These are phyloP conservation scores for Trachelus troglodyta DNA, from an alignment of 2,888 invertebrate genomes.

Conservation along the genomic window DNA sequence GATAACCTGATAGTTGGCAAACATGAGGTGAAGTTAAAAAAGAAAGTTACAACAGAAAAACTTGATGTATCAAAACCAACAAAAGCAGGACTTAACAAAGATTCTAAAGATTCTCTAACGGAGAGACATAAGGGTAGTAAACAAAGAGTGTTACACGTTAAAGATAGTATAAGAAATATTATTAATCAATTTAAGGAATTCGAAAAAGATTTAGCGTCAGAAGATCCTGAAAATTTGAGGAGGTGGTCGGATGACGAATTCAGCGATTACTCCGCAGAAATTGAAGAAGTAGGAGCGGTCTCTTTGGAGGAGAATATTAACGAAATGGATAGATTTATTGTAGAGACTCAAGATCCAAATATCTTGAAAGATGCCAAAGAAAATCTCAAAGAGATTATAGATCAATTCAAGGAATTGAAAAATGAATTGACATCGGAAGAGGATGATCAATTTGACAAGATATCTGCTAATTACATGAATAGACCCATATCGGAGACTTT, in stretches of 20 bases:
- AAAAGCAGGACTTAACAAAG: constrained; percentile 59
- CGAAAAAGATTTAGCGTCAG: constrained; percentile 53
- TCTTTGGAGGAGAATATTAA: constrained; percentile 28
- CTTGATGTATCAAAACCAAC: constrained; percentile 42
- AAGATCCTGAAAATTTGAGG: constrained; percentile 37
- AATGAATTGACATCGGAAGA: constrained; percentile 55
- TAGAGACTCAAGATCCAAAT: constrained; percentile 28
- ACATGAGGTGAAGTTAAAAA: constrained; percentile 17
- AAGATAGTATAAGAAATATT: constrained; percentile 59
- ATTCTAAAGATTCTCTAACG: constrained; percentile 56
- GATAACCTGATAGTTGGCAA: constrained; percentile 26
- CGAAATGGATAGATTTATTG: constrained; percentile 32
- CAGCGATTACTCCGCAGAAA: constrained; percentile 17
- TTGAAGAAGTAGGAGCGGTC: constrained; percentile 26
- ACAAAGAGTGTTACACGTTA: constrained; percentile 40
- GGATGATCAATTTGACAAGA: constrained; percentile 51
- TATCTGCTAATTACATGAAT: constrained; percentile 52
- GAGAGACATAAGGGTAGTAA: constrained; percentile 43
- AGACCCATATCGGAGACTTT: constrained; percentile 58
- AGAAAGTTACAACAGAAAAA: constrained; percentile 16
- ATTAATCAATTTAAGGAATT: constrained; percentile 62
- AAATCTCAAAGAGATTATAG: constrained; percentile 57
- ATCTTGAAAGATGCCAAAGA: constrained; percentile 50
- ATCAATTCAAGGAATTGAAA: constrained; percentile 57
- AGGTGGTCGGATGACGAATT: constrained; percentile 32